phyloP scores from a whole-genome alignment of 1,140 invertebrate genomes.

The Thaumetopoea pityocampa region DNA sequence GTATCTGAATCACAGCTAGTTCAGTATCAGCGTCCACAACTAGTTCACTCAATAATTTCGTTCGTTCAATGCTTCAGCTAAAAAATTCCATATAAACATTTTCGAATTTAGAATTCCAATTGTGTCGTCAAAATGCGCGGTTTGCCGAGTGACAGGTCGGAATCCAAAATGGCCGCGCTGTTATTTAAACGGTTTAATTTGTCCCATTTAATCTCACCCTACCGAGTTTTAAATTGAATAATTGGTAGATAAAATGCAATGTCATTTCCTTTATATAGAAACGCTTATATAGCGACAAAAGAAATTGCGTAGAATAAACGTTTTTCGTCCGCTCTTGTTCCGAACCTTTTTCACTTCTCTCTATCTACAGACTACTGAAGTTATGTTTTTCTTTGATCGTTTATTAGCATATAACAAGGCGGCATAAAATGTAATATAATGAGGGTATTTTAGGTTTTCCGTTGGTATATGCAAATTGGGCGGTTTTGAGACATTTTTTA shows the following conservation, averaged over 20 bases:
- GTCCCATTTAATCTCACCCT: conserved; percentile 19
- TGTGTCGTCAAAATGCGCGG: conserved; percentile 23
- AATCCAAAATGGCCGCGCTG: conserved; percentile 29
- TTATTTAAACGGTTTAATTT: conserved; percentile 25
- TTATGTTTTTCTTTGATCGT: no score
- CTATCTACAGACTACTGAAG: no score
- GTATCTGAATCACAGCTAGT: conserved; percentile 21
- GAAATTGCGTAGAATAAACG: conserved; percentile 5
- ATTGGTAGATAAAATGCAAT: conserved; percentile 24
- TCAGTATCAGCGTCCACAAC: conserved; percentile 29
- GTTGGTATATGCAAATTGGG: conserved; percentile 11
- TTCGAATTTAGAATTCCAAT: conserved; percentile 23
- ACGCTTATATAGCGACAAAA: no score
- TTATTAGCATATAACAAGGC: conserved; percentile 4
- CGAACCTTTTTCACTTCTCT: no score
- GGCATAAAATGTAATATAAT: conserved; percentile 8
- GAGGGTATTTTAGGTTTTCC: not conserved
- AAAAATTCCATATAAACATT: conserved; percentile 22
- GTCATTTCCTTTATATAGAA: conserved; percentile 8
- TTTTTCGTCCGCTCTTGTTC: conserved; percentile 4
- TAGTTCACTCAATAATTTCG: conserved; percentile 27
- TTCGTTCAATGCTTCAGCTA: conserved; percentile 20
- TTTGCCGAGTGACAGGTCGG: conserved; percentile 23
- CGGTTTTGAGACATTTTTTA: conserved; percentile 7
- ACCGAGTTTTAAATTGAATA: conserved; percentile 20